phyloP scores from a whole-genome alignment of 2,113 vertebrate genomes.

The Sprattus sprattus region DNA sequence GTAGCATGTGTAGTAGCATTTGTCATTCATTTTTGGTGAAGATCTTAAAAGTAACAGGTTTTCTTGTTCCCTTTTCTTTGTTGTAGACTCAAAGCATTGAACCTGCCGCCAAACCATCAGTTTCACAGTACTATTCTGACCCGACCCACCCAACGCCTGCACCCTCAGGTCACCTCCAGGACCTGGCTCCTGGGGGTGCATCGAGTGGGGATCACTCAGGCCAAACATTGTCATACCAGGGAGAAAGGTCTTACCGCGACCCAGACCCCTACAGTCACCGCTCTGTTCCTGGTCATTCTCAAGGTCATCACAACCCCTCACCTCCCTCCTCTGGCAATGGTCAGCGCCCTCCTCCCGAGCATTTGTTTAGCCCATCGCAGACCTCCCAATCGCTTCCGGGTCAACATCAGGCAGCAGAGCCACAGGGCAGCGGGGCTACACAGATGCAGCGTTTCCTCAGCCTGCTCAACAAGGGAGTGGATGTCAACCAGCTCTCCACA shows the following conservation, averaged over 20 bases:
- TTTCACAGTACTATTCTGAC: neutral
- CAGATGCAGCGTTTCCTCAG: neutral
- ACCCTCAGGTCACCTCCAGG: neutral
- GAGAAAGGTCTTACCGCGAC: neutral
- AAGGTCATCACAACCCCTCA: neutral
- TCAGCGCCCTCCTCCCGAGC: neutral
- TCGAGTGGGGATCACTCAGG: neutral
- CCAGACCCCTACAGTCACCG: neutral
- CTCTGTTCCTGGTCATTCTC: neutral
- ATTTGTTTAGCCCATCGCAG: neutral
- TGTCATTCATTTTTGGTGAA: no score
- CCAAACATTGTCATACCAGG: neutral
- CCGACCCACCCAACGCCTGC: neutral
- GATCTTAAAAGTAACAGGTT: neutral
- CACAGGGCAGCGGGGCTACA: neutral
- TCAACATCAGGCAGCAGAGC: neutral
- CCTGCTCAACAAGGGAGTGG: neutral
- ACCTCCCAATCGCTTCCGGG: neutral
- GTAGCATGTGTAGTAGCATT: no score
- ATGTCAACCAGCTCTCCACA: neutral
- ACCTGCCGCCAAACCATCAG: neutral
- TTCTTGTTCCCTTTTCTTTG: neutral
- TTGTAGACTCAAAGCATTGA: neutral
- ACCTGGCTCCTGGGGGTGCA: no score
- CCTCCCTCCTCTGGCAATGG: neutral